These are phyloP conservation scores for Colostygia pectinataria DNA, from an alignment of 2,888 invertebrate species.

Conservation along the genomic window DNA sequence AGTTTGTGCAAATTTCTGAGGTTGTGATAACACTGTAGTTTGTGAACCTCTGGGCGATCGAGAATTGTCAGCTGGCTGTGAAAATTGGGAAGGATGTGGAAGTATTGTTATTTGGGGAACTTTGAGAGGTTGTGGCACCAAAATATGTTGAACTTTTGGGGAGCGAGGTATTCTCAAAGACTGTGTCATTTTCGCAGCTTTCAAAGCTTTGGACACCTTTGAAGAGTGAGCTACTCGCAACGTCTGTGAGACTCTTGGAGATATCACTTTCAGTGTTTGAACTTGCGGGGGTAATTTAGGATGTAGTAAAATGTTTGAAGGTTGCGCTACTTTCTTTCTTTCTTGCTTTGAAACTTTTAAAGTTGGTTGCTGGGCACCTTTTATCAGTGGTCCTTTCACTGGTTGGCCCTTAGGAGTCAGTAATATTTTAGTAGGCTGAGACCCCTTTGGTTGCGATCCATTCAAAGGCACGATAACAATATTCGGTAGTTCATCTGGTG, in stretches of 20 bases:
- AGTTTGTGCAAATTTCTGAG: background rate
- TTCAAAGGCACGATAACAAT: constrained; percentile 56
- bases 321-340: constrained; percentile 11
- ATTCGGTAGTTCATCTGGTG: constrained; percentile 62
- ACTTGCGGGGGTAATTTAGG: constrained; percentile 9
- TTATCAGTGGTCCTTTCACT: background rate
- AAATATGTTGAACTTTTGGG: constrained; percentile 2
- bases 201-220: constrained; percentile 15
- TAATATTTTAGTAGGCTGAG: constrained; percentile 7
- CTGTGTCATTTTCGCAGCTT: constrained; percentile 20
- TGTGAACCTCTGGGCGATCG: background rate
- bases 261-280: constrained; percentile 8
- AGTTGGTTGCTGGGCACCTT: constrained; percentile 8
- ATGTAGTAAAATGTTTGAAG: constrained; percentile 10
- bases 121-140: constrained; percentile 6
- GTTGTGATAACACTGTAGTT: background rate
- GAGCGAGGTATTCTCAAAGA: constrained; percentile 10
- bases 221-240: constrained; percentile 13
- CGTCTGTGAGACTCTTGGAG: constrained; percentile 15
- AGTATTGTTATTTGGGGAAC: constrained; percentile 23
- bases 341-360: constrained; percentile 16
- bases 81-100: constrained; percentile 13
- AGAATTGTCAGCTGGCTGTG: background rate
- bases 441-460: constrained; percentile 21
- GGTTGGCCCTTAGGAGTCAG: constrained; percentile 12